A percentile compares a stretch with the other conserved stretches of the same genome.
Conservation (phyloP, 2,113 vertebrate species). For the Callionymus lyra region DNA sequence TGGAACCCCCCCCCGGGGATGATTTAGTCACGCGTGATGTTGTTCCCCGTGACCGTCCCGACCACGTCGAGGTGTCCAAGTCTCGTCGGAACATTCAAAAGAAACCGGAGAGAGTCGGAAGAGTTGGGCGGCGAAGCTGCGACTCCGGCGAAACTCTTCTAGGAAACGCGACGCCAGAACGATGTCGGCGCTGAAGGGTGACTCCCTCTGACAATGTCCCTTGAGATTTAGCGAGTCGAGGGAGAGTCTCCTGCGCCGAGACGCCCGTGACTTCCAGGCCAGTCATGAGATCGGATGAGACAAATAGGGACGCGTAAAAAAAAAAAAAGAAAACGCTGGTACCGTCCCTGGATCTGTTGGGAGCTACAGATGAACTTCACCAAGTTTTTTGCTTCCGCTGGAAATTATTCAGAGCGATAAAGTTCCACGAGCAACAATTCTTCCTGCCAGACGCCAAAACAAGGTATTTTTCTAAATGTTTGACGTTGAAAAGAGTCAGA, state of each 20-base stretch:
- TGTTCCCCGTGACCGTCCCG: slow-evolving; percentile 47
- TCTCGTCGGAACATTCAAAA: slow-evolving; percentile 26
- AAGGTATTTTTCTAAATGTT: not conserved
- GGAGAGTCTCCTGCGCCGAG: slow-evolving; percentile 27
- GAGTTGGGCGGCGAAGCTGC: slow-evolving; percentile 3
- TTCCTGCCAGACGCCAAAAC: slow-evolving; percentile 5
- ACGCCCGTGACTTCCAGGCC: slow-evolving; percentile 17
- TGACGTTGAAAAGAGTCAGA: no score
- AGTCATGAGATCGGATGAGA: slow-evolving; percentile 41
- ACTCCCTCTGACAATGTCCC: slow-evolving; percentile 55
- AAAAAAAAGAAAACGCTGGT: slow-evolving; percentile 16
- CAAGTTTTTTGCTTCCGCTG: slow-evolving; percentile 8
- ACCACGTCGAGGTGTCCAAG: slow-evolving; percentile 34
- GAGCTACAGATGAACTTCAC: slow-evolving; percentile 17
- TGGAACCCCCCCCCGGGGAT: slow-evolving; percentile 31
- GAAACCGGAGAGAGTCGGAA: slow-evolving; percentile 19
- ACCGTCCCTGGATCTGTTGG: slow-evolving; percentile 1
- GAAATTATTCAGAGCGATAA: slow-evolving; percentile 11
- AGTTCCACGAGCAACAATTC: slow-evolving; percentile 14
- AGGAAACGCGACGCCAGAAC: slow-evolving; percentile 39
- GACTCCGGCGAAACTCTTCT: slow-evolving; percentile 23
- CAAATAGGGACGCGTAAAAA: slow-evolving; percentile 30
- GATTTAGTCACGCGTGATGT: slow-evolving; percentile 53
- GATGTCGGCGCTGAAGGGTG: slow-evolving; percentile 47
- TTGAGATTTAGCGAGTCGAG: slow-evolving; percentile 39